These are phyloP conservation scores for Festucalex cinctus DNA, from an alignment of 2,113 vertebrate genomes.

Conservation along the genomic window DNA sequence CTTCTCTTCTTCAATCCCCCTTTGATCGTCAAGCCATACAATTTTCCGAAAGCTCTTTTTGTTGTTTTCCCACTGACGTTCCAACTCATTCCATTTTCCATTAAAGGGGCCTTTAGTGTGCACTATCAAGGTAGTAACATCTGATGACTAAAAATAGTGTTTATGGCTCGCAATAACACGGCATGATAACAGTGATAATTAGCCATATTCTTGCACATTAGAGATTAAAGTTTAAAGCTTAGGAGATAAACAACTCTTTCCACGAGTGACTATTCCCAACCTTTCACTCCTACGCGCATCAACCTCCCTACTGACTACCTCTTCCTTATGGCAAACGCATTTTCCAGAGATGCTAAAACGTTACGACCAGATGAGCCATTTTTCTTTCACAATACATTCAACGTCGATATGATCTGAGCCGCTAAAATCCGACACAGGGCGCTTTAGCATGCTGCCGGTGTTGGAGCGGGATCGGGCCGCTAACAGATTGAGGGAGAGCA, in stretches of 20 bases:
- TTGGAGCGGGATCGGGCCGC: conserved; percentile 41
- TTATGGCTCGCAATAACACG: neutral
- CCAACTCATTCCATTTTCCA: conserved; percentile 9
- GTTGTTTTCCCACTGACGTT: conserved; percentile 1
- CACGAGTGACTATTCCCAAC: neutral
- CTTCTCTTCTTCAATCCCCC: neutral
- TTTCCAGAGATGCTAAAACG: neutral
- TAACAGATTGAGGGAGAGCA: conserved; percentile 71
- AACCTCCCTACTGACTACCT: conserved; percentile 4
- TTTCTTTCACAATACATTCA: neutral
- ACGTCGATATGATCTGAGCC: conserved; percentile 41
- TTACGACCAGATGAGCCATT: neutral
- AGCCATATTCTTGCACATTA: neutral
- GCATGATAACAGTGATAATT: conserved; percentile 5
- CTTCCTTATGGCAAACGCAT: conserved; percentile 2
- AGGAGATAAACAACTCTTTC: neutral
- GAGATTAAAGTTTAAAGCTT: neutral
- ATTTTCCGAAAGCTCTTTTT: neutral
- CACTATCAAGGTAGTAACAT: conserved; percentile 5
- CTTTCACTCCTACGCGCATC: neutral
- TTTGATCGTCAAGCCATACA: neutral
- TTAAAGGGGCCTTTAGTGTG: conserved; percentile 6
- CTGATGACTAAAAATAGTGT: conserved; percentile 6
- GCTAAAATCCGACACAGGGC: conserved; percentile 54
- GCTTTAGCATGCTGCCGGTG: neutral